Percentiles rank a stretch among this genome's conserved stretches.
phyloP scores from a whole-genome alignment of 2,888 invertebrate species.

The Silvanus unidentatus region DNA sequence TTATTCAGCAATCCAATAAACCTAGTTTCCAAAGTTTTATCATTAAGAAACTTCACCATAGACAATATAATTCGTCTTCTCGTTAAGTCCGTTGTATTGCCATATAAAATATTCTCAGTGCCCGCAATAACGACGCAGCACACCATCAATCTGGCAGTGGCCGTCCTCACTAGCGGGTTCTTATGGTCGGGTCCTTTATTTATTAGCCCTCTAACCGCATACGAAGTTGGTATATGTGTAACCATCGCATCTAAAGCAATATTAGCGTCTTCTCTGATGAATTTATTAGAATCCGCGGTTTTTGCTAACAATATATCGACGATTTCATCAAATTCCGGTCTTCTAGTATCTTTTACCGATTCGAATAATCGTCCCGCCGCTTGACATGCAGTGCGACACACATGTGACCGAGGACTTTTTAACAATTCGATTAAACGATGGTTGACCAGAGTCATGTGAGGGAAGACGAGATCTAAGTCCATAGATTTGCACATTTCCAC shows the following conservation, averaged over 20 bases:
- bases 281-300: slow-evolving; percentile 66
- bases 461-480: slow-evolving; percentile 32
- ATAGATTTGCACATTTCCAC: slow-evolving; percentile 34
- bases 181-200: slow-evolving; percentile 52
- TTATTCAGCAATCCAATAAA: slow-evolving; percentile 15
- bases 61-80: slow-evolving; percentile 47
- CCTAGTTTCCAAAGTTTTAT: slow-evolving; percentile 52
- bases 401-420: slow-evolving; percentile 43
- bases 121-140: slow-evolving; percentile 60
- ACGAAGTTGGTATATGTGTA: slow-evolving; percentile 57
- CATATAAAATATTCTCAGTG: slow-evolving; percentile 53
- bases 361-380: slow-evolving; percentile 44
- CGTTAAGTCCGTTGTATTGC: slow-evolving; percentile 49
- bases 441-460: slow-evolving; percentile 41
- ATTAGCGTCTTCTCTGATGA: slow-evolving; percentile 70
- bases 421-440: slow-evolving; percentile 43
- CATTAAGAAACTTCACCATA: slow-evolving; percentile 50
- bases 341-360: slow-evolving; percentile 42
- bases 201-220: slow-evolving; percentile 51
- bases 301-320: slow-evolving; percentile 59
- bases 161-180: slow-evolving; percentile 61
- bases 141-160: slow-evolving; percentile 59
- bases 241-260: slow-evolving; percentile 64
- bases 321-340: slow-evolving; percentile 66
- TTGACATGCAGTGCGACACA: slow-evolving; percentile 44